Evolutionary conservation across 2,888 invertebrate genomes (phyloP), one percentile per base, ranked within the genome.

Genomic region (Villa cingulata): DNA sequence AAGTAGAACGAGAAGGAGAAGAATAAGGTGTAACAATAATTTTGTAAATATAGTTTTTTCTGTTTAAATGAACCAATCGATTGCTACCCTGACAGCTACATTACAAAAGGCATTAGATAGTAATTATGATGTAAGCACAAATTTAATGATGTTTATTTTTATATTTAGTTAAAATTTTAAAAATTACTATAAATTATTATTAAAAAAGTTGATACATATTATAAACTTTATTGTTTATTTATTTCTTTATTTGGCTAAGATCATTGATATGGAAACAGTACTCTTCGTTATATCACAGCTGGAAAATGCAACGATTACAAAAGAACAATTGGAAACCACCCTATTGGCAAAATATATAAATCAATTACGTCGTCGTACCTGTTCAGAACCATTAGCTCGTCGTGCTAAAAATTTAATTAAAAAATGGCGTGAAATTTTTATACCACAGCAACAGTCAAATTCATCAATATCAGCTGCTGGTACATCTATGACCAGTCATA

Each of bases 71-170:
- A 82, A 80, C 80, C 77, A 79, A 76, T 60, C 80, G 76, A 80
- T 81, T 75, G 80, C 80, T 76, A 87, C 91, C 78, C 82, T 94
- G 78, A 90, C 90, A 78, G 84, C 87, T 77, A 88, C 84, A 82
- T 85, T 94, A 82, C 85, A 88, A 78, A 85, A 86, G 82, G 87
- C 91, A 74, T 81, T 94, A 79, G 92, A 94, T 83, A 83, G 80
- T 78, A 87, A 89, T 77, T 89, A 92, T 81, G 91, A 94, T 91
- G 94, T 94, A 88, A 91, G 91, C 78, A 43, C 23, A 43, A 16
- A 41, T n/a, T 16, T 12, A 37, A 15, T 18, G 4, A 45, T 38
- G 15, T 39, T 15, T 14, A 18, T 20, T 20, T 18, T 14, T 18
- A 34, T 34, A n/a, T 32, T 14, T 18, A 14, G 4, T 12, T 34